A percentile compares a stretch with the other conserved stretches of the same genome.
Evolutionary conservation across 2,888 invertebrate genomes (phyloP).

Genomic region (Slavum lentiscoides): DNA sequence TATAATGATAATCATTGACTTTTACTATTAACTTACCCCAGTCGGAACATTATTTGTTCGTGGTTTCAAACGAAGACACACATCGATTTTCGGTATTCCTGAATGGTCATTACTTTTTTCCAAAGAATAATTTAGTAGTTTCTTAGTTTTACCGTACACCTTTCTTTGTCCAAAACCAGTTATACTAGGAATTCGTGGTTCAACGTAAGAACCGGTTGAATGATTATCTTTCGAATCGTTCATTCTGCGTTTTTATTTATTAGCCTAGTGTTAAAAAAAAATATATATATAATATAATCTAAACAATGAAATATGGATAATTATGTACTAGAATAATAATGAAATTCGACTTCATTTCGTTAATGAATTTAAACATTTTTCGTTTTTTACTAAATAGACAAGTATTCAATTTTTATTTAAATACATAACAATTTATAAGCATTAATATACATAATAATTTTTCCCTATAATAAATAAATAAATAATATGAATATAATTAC

Average conservation of each 20-base stretch:
- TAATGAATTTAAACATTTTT: no score
- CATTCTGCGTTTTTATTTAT: neutral
- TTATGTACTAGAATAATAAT: no score
- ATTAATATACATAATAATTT: no score
- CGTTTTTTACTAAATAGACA: no score
- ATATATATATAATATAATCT: no score
- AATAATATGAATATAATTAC: no score
- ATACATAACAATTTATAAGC: no score
- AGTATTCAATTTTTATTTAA: no score
- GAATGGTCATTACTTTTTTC: constrained; percentile 20
- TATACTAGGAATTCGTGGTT: constrained; percentile 47
- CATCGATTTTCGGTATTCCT: constrained; percentile 51
- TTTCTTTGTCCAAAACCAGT: constrained; percentile 47
- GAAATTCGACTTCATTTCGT: no score
- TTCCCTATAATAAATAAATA: no score
- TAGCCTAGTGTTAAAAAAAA: neutral
- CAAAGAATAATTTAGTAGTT: constrained; percentile 31
- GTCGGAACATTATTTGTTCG: neutral
- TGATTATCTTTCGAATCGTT: constrained; percentile 35
- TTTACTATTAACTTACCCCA: neutral
- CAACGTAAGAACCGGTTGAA: constrained; percentile 48
- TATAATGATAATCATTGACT: neutral
- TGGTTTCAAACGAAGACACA: constrained; percentile 54
- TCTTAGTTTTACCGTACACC: constrained; percentile 28
- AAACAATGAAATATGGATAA: no score